phyloP scores from a whole-genome alignment of 2,113 vertebrate genomes.

The Trichechus manatus region DNA sequence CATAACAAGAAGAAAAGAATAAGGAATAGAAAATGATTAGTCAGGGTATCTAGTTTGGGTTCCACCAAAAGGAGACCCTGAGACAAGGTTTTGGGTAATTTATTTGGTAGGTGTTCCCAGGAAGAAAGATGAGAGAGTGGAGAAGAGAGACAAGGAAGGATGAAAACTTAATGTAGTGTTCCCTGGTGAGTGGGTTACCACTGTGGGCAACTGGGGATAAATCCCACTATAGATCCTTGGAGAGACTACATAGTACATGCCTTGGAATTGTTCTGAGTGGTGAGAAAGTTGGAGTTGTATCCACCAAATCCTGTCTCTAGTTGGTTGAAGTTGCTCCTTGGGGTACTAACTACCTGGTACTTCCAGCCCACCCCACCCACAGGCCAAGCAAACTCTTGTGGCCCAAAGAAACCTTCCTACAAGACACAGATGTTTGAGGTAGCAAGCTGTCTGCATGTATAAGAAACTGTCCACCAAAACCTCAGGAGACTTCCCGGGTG shows the following conservation, averaged over 20 bases:
- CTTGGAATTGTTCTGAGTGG: not conserved
- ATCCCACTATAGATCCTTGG: not conserved
- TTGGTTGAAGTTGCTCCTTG: not conserved
- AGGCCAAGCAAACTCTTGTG: not conserved
- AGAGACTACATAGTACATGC: not conserved
- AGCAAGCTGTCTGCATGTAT: not conserved
- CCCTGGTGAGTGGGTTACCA: not conserved
- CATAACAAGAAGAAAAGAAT: not conserved
- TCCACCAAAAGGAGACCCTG: not conserved
- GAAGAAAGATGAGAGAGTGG: not conserved
- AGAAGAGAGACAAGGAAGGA: not conserved
- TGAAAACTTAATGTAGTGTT: not conserved
- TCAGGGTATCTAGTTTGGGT: not conserved
- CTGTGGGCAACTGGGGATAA: not conserved
- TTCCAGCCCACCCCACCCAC: not conserved
- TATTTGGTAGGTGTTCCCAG: not conserved
- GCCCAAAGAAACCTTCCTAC: not conserved
- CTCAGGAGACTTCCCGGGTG: not conserved
- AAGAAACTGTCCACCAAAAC: not conserved
- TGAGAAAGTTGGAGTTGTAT: not conserved
- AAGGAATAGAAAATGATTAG: not conserved
- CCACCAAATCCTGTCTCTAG: not conserved
- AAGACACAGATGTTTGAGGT: not conserved
- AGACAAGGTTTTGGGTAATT: not conserved
- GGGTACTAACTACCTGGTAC: too few relatives aligned